phyloP scores from a whole-genome alignment of 2,113 vertebrate species.

The Amblyornis subalaris region DNA sequence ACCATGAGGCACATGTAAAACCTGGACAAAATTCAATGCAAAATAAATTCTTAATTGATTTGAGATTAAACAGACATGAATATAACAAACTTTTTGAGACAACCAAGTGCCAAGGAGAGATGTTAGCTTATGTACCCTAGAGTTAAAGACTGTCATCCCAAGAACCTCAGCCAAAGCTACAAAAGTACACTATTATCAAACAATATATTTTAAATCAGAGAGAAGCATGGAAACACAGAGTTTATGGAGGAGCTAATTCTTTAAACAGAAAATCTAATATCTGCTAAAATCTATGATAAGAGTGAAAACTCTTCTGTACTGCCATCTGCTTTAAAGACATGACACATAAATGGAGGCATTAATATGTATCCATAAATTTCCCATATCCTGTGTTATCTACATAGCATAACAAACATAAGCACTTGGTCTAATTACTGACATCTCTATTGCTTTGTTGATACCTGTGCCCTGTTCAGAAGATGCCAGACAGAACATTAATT shows the following conservation, averaged over 20 bases:
- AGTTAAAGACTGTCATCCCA: background rate
- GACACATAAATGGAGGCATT: background rate
- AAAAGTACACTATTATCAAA: background rate
- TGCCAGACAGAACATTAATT: background rate
- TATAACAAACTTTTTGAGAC: background rate
- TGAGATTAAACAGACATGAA: background rate
- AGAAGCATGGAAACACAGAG: background rate
- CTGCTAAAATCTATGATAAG: background rate
- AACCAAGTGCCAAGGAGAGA: background rate
- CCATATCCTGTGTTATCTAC: background rate
- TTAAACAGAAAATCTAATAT: background rate
- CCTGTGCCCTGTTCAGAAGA: background rate
- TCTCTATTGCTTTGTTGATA: background rate
- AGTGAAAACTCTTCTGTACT: background rate
- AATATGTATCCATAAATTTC: background rate
- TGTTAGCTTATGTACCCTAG: background rate
- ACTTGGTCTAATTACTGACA: background rate
- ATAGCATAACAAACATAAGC: background rate
- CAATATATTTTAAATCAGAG: background rate
- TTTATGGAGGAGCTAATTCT: background rate
- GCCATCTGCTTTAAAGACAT: background rate
- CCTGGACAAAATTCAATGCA: background rate
- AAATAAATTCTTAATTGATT: background rate
- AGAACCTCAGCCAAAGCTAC: background rate
- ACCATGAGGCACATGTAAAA: background rate